These are phyloP conservation scores for Lasiurus cinereus DNA, from an alignment of 2,113 vertebrate species.

Conservation along the genomic window DNA sequence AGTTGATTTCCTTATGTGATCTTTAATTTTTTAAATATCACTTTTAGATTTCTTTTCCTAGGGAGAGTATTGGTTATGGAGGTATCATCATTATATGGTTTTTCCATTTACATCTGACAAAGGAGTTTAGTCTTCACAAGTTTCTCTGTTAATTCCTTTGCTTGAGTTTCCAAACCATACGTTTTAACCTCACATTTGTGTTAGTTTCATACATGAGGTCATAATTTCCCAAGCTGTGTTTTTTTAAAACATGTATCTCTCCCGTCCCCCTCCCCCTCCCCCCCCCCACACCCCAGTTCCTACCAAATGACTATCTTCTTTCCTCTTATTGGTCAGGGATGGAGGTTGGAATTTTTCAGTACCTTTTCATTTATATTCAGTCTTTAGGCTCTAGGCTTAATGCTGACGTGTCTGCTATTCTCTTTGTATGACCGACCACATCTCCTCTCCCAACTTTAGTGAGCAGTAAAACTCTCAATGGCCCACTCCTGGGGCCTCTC, in stretches of 20 bases:
- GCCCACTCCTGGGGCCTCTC: background rate
- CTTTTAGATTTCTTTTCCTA: background rate
- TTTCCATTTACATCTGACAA: background rate
- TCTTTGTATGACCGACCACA: background rate
- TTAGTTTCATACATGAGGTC: background rate
- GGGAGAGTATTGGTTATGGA: background rate
- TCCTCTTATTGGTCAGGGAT: background rate
- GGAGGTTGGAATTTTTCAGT: background rate
- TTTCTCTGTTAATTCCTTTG: background rate
- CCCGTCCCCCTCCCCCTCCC: too few species aligned
- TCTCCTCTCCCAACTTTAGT: background rate
- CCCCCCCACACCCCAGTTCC: too few species aligned
- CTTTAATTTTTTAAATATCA: background rate
- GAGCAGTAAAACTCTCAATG: background rate
- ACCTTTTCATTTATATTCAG: background rate
- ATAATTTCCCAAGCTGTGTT: background rate
- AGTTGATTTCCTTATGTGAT: background rate
- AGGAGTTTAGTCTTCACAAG: background rate
- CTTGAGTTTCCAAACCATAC: background rate
- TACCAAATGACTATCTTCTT: background rate
- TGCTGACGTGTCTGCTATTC: background rate
- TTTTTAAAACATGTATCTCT: background rate
- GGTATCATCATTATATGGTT: background rate
- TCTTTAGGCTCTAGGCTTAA: background rate
- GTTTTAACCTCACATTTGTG: background rate